Evolutionary conservation across 1,140 invertebrate species (phyloP), one percentile per base, ranked within the genome.

Genomic region (Bacillus rossius): DNA sequence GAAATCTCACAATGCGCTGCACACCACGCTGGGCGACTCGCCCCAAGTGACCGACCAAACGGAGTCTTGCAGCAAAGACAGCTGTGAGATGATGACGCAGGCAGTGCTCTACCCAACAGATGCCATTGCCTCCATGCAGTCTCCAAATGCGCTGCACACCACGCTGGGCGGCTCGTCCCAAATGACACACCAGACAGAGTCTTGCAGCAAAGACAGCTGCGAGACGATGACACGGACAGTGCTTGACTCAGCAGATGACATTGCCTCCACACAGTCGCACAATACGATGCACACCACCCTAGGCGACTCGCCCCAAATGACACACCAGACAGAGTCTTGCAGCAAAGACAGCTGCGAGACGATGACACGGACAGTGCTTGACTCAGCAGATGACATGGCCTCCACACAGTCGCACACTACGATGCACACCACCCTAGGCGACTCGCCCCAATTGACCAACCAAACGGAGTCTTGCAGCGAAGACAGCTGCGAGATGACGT

Each of bases 281-380:
- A 48, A 22, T n/a, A 19, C 17, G n/a, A 14, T 5, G 17, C 23
- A 3, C 8, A 20, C 17, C n/a, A 2, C n/a, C 23, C 8, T 23
- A 25, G 29, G n/a, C 68, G 67, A 22, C 34, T 58, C 2, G 54
- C 51, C 16, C 42, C 57, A 25, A 60, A 60, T 1, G 25, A 38
- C 8, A 26, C 38, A 5, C 50, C 41, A 49, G 53, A 60, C 16
- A 26, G 13, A 0, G 26, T 22, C 16, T 25, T 48, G 45, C 45
- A 48, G 16, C 45, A 48, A 25, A 48, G 3, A 8, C 17, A 19
- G 13, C 45, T 23, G 16, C 4, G 29, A 48, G 45, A 16, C 14
- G 17, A 23, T 19, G 1, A 5, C 14, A 23, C 45, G n/a, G 45
- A 14, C 10, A 48, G 22, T 17, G 17, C 8, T 17, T 22, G 29